These are phyloP conservation scores for Drosophila diplacantha DNA, from an alignment of 2,888 invertebrate species.

Conservation along the genomic window DNA sequence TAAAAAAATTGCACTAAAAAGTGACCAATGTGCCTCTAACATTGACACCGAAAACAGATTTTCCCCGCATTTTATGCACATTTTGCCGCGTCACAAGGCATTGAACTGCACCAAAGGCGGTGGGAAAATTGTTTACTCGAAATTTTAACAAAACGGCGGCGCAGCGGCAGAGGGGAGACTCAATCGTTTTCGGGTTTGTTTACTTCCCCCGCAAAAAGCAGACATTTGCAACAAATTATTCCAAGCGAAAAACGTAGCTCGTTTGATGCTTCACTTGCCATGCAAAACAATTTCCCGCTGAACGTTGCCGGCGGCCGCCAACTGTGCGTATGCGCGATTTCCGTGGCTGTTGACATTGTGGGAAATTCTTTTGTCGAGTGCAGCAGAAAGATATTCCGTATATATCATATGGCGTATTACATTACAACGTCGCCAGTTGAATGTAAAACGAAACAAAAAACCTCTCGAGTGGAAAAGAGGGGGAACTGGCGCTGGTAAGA, in stretches of 20 bases:
- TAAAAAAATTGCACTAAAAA: no score
- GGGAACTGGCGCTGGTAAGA: neutral
- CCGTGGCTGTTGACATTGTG: slow-evolving; percentile 61
- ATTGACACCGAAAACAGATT: slow-evolving; percentile 9
- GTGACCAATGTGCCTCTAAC: neutral
- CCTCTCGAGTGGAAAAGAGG: slow-evolving; percentile 2
- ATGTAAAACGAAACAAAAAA: slow-evolving; percentile 55
- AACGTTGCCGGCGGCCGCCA: slow-evolving; percentile 17
- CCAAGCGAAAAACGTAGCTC: slow-evolving; percentile 22
- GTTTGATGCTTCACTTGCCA: slow-evolving; percentile 32
- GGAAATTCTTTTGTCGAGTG: slow-evolving; percentile 65
- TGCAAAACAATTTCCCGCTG: slow-evolving; percentile 11
- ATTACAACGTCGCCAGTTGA: slow-evolving; percentile 44
- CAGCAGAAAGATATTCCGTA: slow-evolving; percentile 56
- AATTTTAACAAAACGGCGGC: neutral
- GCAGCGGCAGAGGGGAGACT: neutral
- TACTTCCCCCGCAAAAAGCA: slow-evolving; percentile 1
- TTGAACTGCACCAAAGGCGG: slow-evolving; percentile 47
- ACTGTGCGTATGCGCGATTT: slow-evolving; percentile 66
- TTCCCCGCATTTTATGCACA: slow-evolving; percentile 8
- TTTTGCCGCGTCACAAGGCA: slow-evolving; percentile 38
- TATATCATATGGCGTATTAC: slow-evolving; percentile 47
- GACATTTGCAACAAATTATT: slow-evolving; percentile 29
- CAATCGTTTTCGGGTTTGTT: slow-evolving; percentile 4
- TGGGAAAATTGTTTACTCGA: slow-evolving; percentile 20